Base-by-base conservation (phyloP, 2,888 invertebrate species). In the Oxyteleia sp. region DNA sequence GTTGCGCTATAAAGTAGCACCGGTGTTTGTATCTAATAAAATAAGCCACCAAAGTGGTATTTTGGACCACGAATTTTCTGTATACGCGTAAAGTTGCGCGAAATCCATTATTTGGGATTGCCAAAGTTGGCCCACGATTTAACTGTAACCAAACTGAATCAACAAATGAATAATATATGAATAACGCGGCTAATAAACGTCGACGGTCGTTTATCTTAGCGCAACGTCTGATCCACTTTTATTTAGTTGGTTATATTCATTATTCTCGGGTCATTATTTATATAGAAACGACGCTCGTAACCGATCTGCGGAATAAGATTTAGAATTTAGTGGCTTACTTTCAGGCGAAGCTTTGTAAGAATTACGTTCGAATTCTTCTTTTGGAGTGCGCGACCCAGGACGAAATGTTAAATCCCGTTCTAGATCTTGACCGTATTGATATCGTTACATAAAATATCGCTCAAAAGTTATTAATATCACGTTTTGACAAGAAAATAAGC, bases 1-100 rank as follows among this genome's bases (percentile, higher is more conserved):
- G 64, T 75, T 82, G 55, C 4, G 23, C 38, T 43, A 59, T 82
- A 76, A 82, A 76, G 32, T 47, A 71, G 45, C 57, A 32, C 41
- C 45, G 45, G 64, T 63, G 55, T 75, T 75, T 75, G 59, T 82
- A 57, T 82, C 75, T 49, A 75, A 69, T 82, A 75, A 82, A 82
- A 64, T 69, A 61, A 81, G 61, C 80, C 68, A 55, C 61, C 11
- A 43, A 61, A 66, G 16, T 15, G 38, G 41, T 55, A 69, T 61
- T 69, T 47, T 23, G 38, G 47, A 29, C 38, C 72, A 32, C 80
- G 41, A 53, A 55, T 68, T 74, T 63, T 74, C 53, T 66, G 43
- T 29, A 69, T 20, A 20, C 38, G 51, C 35, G 23, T 69, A 45
- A 63, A 78, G 35, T 72, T 49, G 5, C n/a, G 47, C 45, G 45